A percentile compares a stretch with the other conserved stretches of the same genome.
Conservation (phyloP, 2,888 invertebrate genomes). For the Xanthorhoe spadicearia region DNA sequence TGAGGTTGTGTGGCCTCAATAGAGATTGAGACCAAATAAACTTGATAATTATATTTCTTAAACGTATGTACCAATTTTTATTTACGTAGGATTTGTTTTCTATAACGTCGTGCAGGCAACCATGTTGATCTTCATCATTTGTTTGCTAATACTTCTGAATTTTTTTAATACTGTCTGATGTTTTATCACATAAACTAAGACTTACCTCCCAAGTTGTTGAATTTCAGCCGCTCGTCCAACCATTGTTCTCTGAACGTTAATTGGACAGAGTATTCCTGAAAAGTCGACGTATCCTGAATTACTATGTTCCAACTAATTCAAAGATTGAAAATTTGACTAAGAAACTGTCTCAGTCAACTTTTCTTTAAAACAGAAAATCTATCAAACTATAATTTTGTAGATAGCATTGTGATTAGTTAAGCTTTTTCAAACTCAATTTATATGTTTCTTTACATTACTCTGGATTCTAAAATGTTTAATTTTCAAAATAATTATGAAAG, state of each 20-base stretch:
- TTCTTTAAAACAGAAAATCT: constrained; percentile 43
- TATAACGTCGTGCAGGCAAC: too few species aligned
- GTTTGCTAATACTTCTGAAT: not conserved
- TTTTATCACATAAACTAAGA: not conserved
- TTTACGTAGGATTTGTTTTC: too few species aligned
- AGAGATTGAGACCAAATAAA: too few species aligned
- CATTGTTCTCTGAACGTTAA: constrained; percentile 99
- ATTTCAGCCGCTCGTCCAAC: constrained; percentile 96
- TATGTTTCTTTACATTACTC: constrained; percentile 22
- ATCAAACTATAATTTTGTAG: constrained; percentile 27
- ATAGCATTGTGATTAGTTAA: constrained; percentile 32
- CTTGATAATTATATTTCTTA: too few species aligned
- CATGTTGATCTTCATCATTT: too few species aligned
- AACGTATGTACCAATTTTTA: too few species aligned
- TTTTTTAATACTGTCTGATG: too few species aligned
- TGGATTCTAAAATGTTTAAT: constrained; percentile 46
- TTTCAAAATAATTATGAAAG: constrained; percentile 47
- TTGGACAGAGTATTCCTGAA: constrained; percentile 98
- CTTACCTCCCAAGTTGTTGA: constrained; percentile 93
- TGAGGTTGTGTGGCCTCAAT: too few species aligned
- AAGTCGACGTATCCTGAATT: constrained; percentile 53
- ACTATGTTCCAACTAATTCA: constrained; percentile 15
- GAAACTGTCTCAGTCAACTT: constrained; percentile 49
- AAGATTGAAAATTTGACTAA: constrained; percentile 45
- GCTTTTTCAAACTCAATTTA: constrained; percentile 38